Evolutionary conservation across 2,888 invertebrate genomes (phyloP).

Genomic region (Xestia ashworthii): DNA sequence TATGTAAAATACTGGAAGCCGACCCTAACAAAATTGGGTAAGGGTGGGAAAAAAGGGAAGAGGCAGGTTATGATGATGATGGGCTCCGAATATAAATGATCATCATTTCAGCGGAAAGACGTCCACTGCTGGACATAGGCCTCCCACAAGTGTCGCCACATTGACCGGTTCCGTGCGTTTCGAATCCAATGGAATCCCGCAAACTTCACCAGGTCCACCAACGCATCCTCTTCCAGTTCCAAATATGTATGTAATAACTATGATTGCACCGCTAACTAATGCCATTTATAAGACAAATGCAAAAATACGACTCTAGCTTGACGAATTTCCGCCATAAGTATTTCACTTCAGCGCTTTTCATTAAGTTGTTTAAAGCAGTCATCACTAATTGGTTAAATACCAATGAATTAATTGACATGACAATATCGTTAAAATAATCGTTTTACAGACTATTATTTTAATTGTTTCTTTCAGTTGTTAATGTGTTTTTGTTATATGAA

Average conservation of each 20-base stretch:
- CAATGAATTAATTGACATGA: conserved; percentile 44
- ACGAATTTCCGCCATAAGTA: neutral
- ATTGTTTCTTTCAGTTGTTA: conserved; percentile 34
- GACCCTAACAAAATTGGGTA: neutral
- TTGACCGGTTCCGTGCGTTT: too few relatives aligned
- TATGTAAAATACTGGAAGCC: neutral
- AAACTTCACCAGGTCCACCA: too few relatives aligned
- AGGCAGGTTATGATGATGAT: neutral
- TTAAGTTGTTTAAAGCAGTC: conserved; percentile 13
- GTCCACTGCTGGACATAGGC: too few relatives aligned
- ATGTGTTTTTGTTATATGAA: conserved; percentile 15
- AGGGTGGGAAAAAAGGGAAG: neutral
- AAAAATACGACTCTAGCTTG: conserved; percentile 16
- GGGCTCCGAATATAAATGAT: neutral
- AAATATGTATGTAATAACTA: too few relatives aligned
- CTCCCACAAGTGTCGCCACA: too few relatives aligned
- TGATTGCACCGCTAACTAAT: too few relatives aligned
- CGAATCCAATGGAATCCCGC: too few relatives aligned
- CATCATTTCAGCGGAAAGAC: too few relatives aligned
- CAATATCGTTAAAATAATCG: conserved; percentile 38
- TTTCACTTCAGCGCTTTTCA: conserved; percentile 11
- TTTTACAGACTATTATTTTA: conserved; percentile 32
- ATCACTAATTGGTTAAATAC: conserved; percentile 50
- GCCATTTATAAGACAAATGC: neutral
- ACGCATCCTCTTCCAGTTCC: too few relatives aligned